phyloP scores from a whole-genome alignment of 2,888 invertebrate genomes.

The Carcina quercana region DNA sequence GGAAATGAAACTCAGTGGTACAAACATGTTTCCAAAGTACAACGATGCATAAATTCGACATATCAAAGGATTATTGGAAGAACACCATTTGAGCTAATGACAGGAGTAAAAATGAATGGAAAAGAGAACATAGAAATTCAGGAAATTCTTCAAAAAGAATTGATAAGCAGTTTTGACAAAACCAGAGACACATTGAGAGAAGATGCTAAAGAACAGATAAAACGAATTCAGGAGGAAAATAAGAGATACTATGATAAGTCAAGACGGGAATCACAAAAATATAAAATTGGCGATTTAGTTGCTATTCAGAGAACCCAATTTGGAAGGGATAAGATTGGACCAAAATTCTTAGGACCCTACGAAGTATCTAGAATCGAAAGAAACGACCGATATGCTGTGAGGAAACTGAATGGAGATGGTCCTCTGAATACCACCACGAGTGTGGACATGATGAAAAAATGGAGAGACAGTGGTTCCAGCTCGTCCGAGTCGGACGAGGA shows the following conservation, averaged over 20 bases:
- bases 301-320: conserved; percentile 24
- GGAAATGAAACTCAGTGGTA: conserved; percentile 15
- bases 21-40: conserved; percentile 6
- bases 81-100: conserved; percentile 13
- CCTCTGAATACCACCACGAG: conserved; percentile 8
- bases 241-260: conserved; percentile 10
- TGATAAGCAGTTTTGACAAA: conserved; percentile 7
- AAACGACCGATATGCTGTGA: conserved; percentile 15
- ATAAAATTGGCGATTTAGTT: conserved; percentile 18
- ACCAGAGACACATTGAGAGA: conserved; percentile 2
- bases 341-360: conserved; percentile 20
- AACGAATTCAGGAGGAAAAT: not conserved
- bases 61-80: conserved; percentile 17
- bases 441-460: conserved; percentile 13
- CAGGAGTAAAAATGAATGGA: conserved; percentile 16
- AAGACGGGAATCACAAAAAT: conserved; percentile 13
- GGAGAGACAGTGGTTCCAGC: conserved; percentile 1
- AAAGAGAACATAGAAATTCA: conserved; percentile 14
- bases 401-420: conserved; percentile 8
- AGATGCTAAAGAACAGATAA: not conserved
- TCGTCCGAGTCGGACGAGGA: conserved; percentile 17
- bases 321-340: conserved; percentile 15
- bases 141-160: conserved; percentile 17
- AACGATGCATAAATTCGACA: conserved; percentile 17
- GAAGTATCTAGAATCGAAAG: conserved; percentile 10